Conservation (phyloP, 2,113 vertebrate genomes). For the Corythornis madagascariensis region DNA sequence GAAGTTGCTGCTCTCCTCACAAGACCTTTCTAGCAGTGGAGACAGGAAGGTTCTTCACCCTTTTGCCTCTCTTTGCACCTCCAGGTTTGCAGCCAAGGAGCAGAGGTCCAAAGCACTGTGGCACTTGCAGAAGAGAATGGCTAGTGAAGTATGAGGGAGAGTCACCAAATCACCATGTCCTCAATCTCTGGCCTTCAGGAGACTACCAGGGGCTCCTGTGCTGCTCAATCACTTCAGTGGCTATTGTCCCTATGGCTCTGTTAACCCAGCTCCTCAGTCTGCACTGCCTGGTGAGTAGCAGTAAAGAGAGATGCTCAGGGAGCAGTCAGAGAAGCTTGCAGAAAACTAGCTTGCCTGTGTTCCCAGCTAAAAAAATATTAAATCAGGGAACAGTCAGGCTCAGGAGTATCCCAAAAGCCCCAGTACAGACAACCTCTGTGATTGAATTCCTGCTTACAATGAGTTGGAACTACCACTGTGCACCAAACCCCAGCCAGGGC, state of each 20-base stretch:
- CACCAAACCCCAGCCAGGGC: not conserved
- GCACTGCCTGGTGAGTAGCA: not conserved
- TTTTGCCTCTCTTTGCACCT: not conserved
- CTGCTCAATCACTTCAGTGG: rapidly evolving
- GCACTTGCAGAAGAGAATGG: not conserved
- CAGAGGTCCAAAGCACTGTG: not conserved
- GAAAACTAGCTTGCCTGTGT: not conserved
- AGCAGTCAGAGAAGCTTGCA: not conserved
- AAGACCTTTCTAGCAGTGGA: not conserved
- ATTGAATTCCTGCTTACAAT: not conserved
- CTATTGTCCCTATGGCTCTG: not conserved
- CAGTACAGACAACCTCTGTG: not conserved
- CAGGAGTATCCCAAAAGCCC: not conserved
- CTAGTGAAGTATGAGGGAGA: not conserved
- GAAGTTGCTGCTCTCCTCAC: not conserved
- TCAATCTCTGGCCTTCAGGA: not conserved
- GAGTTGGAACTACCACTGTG: not conserved
- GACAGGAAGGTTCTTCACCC: not conserved
- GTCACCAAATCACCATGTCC: not conserved
- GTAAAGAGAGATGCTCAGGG: not conserved
- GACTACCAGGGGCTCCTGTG: not conserved
- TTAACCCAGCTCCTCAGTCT: not conserved
- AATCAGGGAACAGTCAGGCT: not conserved
- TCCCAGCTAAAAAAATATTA: not conserved
- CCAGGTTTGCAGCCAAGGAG: not conserved